phyloP scores from a whole-genome alignment of 35 echinoderm and acorn worm species.

The Eucidaris tribuloides region DNA sequence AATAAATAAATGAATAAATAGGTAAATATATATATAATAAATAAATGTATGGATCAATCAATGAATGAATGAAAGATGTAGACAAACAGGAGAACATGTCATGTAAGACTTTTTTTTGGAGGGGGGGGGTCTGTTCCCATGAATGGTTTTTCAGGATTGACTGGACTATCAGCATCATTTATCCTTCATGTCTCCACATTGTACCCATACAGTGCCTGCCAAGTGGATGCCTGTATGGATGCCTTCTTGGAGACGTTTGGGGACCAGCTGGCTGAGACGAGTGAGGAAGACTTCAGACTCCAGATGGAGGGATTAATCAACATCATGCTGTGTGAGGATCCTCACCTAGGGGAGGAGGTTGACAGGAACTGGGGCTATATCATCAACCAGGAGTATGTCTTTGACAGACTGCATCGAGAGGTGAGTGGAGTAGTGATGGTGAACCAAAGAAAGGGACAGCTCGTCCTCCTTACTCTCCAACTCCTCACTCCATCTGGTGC shows the following conservation, averaged over 20 bases:
- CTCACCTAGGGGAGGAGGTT: conserved; percentile 71
- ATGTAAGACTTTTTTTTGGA: too few species aligned
- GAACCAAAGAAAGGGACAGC: too few species aligned
- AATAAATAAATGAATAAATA: too few species aligned
- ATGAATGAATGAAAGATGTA: too few species aligned
- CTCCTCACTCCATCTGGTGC: background rate
- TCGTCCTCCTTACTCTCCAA: background rate
- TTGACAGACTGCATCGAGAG: conserved; percentile 70
- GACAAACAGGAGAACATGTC: too few species aligned
- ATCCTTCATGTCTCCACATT: background rate
- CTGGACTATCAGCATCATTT: too few species aligned
- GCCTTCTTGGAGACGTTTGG: conserved; percentile 70
- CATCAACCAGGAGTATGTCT: conserved; percentile 59
- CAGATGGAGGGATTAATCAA: conserved; percentile 81
- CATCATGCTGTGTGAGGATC: conserved; percentile 69
- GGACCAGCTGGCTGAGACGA: background rate
- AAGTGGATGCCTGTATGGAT: conserved; percentile 84
- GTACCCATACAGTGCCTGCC: conserved; percentile 46
- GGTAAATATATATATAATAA: too few species aligned
- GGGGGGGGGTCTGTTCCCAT: too few species aligned
- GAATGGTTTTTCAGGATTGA: too few species aligned
- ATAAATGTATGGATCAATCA: too few species aligned
- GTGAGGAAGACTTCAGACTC: conserved; percentile 49
- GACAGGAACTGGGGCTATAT: conserved; percentile 87
- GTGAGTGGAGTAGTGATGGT: background rate